Conservation (phyloP, 2,888 invertebrate species). For the Cheilosia pagana region DNA sequence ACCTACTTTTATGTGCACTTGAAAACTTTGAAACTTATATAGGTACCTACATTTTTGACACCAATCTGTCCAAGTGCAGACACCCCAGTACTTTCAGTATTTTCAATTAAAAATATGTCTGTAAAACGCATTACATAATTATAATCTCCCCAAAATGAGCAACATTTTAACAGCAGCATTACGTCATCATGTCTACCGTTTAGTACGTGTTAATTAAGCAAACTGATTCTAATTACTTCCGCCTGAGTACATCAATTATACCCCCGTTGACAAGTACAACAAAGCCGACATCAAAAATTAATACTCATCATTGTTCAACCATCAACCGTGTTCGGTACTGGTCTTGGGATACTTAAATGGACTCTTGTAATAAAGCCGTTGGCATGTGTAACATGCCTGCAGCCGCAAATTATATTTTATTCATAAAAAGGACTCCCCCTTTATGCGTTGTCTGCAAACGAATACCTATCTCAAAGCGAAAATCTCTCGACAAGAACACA, state of each 20-base stretch:
- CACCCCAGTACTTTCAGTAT: too few species aligned
- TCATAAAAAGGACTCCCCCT: conserved; percentile 42
- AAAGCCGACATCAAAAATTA: conserved; percentile 71
- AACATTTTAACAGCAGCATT: not conserved
- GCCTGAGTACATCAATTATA: conserved; percentile 83
- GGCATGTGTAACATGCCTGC: conserved; percentile 51
- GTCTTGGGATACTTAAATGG: conserved; percentile 36
- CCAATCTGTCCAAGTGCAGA: too few species aligned
- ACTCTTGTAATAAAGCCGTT: conserved; percentile 37
- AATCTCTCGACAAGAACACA: conserved; percentile 60
- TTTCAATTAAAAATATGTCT: not conserved
- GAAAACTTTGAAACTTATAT: too few species aligned
- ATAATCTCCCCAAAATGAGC: not conserved
- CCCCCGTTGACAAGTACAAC: conserved; percentile 80
- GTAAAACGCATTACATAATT: not conserved
- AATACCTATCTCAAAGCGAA: conserved; percentile 48
- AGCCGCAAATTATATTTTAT: conserved; percentile 41
- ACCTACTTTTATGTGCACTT: too few species aligned
- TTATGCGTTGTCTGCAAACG: conserved; percentile 14
- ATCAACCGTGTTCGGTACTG: conserved; percentile 1
- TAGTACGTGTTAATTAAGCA: conserved; percentile 74
- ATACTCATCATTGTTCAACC: conserved; percentile 62
- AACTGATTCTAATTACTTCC: conserved; percentile 84
- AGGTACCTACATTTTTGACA: too few species aligned
- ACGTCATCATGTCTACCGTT: conserved; percentile 6